Percentiles rank a stretch among this genome's conserved stretches.
Evolutionary conservation across 2,797 vertebrate genomes (phyloP).

Genomic region (Enteromius trimaculatus): DNA sequence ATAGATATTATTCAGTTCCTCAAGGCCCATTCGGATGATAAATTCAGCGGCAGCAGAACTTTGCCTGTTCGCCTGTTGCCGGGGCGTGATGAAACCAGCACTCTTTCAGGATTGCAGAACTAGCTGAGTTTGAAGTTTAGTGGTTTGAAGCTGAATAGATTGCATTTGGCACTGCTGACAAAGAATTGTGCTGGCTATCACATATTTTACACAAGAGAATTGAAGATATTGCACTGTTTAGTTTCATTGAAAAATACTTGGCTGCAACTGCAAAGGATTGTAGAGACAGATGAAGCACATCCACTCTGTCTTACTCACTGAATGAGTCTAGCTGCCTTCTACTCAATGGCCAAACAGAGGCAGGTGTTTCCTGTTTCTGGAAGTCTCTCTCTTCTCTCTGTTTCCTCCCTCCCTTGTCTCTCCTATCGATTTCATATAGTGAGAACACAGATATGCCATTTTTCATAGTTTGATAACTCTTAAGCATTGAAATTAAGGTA

Average conservation of each 20-base stretch:
- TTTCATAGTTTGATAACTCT: constrained; percentile 43
- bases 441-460: constrained; percentile 32
- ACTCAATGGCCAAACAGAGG: constrained; percentile 62
- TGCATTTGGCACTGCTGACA: constrained; percentile 58
- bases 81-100: constrained; percentile 45
- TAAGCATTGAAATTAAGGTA: constrained; percentile 42
- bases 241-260: constrained; percentile 66
- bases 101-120: constrained; percentile 45
- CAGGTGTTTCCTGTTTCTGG: constrained; percentile 68
- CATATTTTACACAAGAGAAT: constrained; percentile 61
- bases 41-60: constrained; percentile 39
- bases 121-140: constrained; percentile 50
- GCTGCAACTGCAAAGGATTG: constrained; percentile 53
- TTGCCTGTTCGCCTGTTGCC: constrained; percentile 43
- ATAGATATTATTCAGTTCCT: constrained; percentile 9
- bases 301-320: constrained; percentile 62
- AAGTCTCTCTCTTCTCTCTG: constrained; percentile 51
- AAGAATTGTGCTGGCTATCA: constrained; percentile 56
- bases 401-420: constrained; percentile 24
- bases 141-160: constrained; percentile 57
- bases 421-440: constrained; percentile 48
- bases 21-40: constrained; percentile 38
- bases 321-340: constrained; percentile 63
- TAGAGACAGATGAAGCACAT: constrained; percentile 60
- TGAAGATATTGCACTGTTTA: constrained; percentile 62